Base-by-base conservation (phyloP, 2,113 vertebrate species). In the Micronisus gabar region DNA sequence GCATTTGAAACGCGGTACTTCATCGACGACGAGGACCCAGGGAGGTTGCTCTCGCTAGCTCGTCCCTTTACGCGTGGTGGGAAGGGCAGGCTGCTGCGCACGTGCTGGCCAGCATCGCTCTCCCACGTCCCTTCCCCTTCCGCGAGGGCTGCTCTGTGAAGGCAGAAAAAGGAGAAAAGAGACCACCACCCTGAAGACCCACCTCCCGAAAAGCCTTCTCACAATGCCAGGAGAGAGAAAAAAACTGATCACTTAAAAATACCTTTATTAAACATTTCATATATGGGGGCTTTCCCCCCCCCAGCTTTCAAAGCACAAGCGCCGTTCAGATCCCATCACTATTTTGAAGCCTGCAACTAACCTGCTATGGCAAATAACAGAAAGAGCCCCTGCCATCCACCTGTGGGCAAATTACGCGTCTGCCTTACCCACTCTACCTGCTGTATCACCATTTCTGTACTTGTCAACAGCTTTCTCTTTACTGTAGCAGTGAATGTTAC, bases 211-310 rank as follows among this genome's bases (percentile, higher is more conserved):
- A 75, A 53, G 14, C 15, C 25, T 10, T 23, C 34, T 72, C 13
- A 5, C 18, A 58, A 62, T 23, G 30, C 21, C 36, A 30, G 15
- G 47, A 65, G 90, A 30, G 30, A 18, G 15, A 61, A 92, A 43
- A 59, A 38, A 38, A 12, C 10, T 5, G 18, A 18, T 27, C 40
- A 32, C 32, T 73, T 40, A 45, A 79, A 81, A 86, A 75, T n/a
- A 79, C 20, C 53, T 87, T 85, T 50, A 55, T 32, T 79, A 52
- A 80, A 40, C 4, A 67, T 41, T 21, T 67, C 41, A 5, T 20
- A 30, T 12, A 6, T 12, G 1, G 0, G 0, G 5, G 5, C 5
- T 9, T 22, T 22, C 12, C 5, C 1, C 14, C 7, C 5, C 12
- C 3, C 61, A 62, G 13, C 15, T 81, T 78, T 58, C 78, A 62